Conservation (phyloP, 1,140 invertebrate species). For the Brachionus plicatilis region DNA sequence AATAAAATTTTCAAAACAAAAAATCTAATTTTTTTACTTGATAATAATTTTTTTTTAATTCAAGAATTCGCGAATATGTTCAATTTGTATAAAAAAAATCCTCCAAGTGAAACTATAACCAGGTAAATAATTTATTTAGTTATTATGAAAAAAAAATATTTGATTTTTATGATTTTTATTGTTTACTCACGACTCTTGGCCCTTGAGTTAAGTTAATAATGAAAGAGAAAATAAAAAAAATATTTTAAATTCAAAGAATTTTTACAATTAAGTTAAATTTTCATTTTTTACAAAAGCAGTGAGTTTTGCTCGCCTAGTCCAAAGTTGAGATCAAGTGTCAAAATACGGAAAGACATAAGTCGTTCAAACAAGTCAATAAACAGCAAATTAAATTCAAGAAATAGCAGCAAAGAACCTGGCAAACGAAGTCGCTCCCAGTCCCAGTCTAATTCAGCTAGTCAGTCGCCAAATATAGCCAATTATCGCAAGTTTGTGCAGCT, state of each 20-base stretch:
- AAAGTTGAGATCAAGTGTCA: neutral
- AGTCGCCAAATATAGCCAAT: conserved; percentile 25
- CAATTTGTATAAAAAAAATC: conserved; percentile 34
- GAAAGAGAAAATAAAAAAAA: neutral
- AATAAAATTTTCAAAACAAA: neutral
- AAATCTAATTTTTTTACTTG: too few relatives aligned
- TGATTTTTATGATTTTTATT: neutral
- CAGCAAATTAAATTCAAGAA: conserved; percentile 2
- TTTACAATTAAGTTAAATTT: neutral
- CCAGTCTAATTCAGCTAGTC: conserved; percentile 3
- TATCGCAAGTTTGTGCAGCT: conserved; percentile 30
- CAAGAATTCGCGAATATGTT: conserved; percentile 38
- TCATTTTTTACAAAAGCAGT: neutral
- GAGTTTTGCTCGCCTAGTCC: neutral
- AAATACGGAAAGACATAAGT: neutral
- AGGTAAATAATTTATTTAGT: conserved; percentile 27
- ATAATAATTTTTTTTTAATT: neutral
- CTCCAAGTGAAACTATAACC: neutral
- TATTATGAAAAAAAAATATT: too few relatives aligned
- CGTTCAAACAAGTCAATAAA: conserved; percentile 1
- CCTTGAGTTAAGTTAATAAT: neutral
- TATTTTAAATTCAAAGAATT: neutral
- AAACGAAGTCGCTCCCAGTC: conserved; percentile 13
- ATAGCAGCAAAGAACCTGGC: neutral
- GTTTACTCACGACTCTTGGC: neutral